A percentile compares a stretch with the other conserved stretches of the same genome.
Evolutionary conservation across 1,140 invertebrate species (phyloP).

Genomic region (Sitodiplosis mosellana): DNA sequence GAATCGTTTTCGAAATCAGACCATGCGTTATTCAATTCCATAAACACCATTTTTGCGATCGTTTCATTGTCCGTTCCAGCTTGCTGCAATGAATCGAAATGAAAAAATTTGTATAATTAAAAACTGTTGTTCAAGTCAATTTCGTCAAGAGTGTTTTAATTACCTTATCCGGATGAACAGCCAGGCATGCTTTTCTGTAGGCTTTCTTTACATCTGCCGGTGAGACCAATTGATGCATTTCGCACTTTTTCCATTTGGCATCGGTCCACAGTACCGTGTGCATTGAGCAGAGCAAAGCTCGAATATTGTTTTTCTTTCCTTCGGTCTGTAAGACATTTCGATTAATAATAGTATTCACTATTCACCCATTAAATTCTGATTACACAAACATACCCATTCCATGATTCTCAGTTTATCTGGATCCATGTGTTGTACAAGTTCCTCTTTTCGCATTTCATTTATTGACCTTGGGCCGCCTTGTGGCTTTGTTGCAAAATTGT

Average conservation of each 20-base stretch:
- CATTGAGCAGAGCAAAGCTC: slow-evolving; percentile 83
- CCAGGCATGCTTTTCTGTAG: slow-evolving; percentile 87
- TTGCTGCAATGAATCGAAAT: slow-evolving; percentile 45
- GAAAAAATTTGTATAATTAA: neutral
- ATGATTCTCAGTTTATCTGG: slow-evolving; percentile 74
- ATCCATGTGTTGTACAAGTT: slow-evolving; percentile 73
- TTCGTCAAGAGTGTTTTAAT: slow-evolving; percentile 4
- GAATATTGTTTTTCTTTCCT: slow-evolving; percentile 91
- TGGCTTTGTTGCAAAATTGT: slow-evolving; percentile 59
- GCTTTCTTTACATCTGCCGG: slow-evolving; percentile 86
- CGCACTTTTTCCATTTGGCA: slow-evolving; percentile 76
- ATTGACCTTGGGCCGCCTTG: slow-evolving; percentile 70
- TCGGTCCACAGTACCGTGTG: slow-evolving; percentile 90
- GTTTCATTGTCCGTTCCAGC: slow-evolving; percentile 73
- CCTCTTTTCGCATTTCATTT: slow-evolving; percentile 80
- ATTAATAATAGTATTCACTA: too few species aligned
- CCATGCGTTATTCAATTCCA: slow-evolving; percentile 98
- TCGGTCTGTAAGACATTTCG: slow-evolving; percentile 54
- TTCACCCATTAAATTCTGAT: neutral
- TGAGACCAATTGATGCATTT: slow-evolving; percentile 86
- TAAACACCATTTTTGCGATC: slow-evolving; percentile 92
- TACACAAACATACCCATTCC: slow-evolving; percentile 37
- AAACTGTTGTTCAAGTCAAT: neutral
- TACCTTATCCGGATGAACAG: slow-evolving; percentile 98
- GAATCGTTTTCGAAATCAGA: slow-evolving; percentile 87